Conservation (phyloP, 2,888 invertebrate genomes). For the Habrosyne pyritoides region DNA sequence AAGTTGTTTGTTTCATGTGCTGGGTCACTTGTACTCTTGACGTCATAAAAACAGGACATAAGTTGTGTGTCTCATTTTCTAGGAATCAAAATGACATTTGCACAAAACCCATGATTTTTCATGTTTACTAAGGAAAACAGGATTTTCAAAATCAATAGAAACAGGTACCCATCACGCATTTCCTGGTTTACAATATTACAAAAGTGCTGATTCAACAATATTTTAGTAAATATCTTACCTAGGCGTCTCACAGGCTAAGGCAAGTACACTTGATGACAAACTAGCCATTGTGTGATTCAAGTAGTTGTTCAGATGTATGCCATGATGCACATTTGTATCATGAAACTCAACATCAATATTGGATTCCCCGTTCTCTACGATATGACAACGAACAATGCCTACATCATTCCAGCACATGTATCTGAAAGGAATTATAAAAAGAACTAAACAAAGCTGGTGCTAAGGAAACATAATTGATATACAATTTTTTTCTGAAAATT, state of each 20-base stretch:
- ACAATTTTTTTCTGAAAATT: no score
- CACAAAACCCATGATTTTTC: constrained; percentile 1
- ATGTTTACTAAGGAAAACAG: not conserved
- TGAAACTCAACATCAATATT: constrained; percentile 98
- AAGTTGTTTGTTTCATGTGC: not conserved
- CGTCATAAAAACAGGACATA: constrained; percentile 2
- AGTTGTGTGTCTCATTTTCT: not conserved
- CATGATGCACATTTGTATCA: constrained; percentile 94
- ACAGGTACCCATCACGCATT: not conserved
- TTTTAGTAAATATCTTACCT: constrained; percentile 72
- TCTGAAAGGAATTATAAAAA: constrained; percentile 49
- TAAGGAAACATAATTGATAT: no score
- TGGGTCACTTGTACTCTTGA: not conserved
- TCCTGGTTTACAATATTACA: not conserved
- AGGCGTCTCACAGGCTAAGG: constrained; percentile 88
- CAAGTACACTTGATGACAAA: constrained; percentile 90
- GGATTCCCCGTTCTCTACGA: constrained; percentile 87
- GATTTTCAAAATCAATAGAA: not conserved
- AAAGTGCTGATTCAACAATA: not conserved
- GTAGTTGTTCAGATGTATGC: constrained; percentile 94
- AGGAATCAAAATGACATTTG: not conserved
- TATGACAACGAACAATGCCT: constrained; percentile 94
- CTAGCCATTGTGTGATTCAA: constrained; percentile 94
- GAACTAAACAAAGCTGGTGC: constrained; percentile 1
- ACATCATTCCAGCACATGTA: constrained; percentile 96